phyloP scores from a whole-genome alignment of 2,888 invertebrate genomes.

The Allophyes oxyacanthae region DNA sequence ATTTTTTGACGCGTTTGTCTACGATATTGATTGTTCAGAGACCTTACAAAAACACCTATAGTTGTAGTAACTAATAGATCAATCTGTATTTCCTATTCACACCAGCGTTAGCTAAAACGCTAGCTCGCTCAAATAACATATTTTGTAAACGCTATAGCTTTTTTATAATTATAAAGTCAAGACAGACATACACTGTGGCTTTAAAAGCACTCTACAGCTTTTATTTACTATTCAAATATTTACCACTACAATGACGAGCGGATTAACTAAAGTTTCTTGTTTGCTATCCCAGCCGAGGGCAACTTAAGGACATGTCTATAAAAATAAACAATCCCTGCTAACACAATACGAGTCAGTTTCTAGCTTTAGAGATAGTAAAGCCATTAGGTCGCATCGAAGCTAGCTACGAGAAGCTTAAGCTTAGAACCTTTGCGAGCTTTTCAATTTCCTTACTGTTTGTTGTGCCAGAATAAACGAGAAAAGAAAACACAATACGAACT shows the following conservation, averaged over 20 bases:
- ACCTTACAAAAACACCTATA: no score
- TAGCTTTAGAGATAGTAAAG: slow-evolving; percentile 47
- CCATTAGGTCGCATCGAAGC: slow-evolving; percentile 40
- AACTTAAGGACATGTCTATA: slow-evolving; percentile 36
- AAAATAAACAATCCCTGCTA: slow-evolving; percentile 36
- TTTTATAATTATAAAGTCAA: no score
- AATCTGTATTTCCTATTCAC: no score
- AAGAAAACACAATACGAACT: slow-evolving; percentile 19
- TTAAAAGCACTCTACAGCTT: no score
- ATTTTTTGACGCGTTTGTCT: no score
- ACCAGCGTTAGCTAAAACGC: no score
- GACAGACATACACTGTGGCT: no score
- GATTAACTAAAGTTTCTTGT: slow-evolving; percentile 19
- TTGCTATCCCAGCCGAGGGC: slow-evolving; percentile 3
- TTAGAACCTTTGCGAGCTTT: slow-evolving; percentile 50
- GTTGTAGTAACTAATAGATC: no score
- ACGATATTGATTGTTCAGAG: no score
- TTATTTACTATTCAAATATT: slow-evolving; percentile 11
- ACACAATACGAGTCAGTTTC: slow-evolving; percentile 41
- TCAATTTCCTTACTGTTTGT: slow-evolving; percentile 51
- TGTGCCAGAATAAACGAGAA: slow-evolving; percentile 23
- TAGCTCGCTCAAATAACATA: no score
- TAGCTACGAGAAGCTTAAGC: slow-evolving; percentile 35
- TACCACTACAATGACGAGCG: slow-evolving; percentile 10
- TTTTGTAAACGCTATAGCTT: no score